Base-by-base conservation (phyloP, 2,888 invertebrate genomes). In the Erynnis tages region DNA sequence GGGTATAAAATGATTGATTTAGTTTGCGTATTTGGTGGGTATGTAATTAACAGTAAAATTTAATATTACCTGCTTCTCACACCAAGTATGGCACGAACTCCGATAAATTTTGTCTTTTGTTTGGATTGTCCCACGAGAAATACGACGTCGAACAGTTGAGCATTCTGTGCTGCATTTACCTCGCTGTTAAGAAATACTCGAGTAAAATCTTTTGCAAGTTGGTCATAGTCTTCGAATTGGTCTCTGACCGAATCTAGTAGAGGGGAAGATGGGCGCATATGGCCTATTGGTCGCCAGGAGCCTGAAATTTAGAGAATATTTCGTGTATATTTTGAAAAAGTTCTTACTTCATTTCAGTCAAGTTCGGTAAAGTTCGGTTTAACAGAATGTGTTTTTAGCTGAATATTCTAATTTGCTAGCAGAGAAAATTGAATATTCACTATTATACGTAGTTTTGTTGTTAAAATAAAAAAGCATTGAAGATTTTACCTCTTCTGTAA, bases 141-240 rank as follows among this genome's bases (percentile, higher is more conserved):
- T 21, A 95, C 94, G 3, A 97, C 96, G 76, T 97, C 97, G 79
- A 97, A 97, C 14, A 97, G 90, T 72, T 94, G 95, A 19, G 95
- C 93, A 73, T 97, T 96, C 55, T 93, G 88, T 21, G 94, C 90
- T 55, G 93, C 90, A 66, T 96, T 96, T 55, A 94, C 92, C 67
- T 96, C 94, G 65, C 92, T 93, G 80, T 97, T 97, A 52, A 97
- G 91, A 86, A 97, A 97, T 66, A 95, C 95, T 65, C 94, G 91
- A 5, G 96, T 96, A 78, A 97, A 97, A 83, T 97, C 97, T 82
- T 96, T 97, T 25, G 97, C 97, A 52, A 97, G 90, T 76, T 97
- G 96, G 79, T 97, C 97, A 84, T 97, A 97, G 82, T 97, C 96
- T 82, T 97, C 97, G 76, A 97, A 97, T 74, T 96, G 95, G 86